Conservation (phyloP, 1,140 invertebrate species). For the Neuroterus valhalla region DNA sequence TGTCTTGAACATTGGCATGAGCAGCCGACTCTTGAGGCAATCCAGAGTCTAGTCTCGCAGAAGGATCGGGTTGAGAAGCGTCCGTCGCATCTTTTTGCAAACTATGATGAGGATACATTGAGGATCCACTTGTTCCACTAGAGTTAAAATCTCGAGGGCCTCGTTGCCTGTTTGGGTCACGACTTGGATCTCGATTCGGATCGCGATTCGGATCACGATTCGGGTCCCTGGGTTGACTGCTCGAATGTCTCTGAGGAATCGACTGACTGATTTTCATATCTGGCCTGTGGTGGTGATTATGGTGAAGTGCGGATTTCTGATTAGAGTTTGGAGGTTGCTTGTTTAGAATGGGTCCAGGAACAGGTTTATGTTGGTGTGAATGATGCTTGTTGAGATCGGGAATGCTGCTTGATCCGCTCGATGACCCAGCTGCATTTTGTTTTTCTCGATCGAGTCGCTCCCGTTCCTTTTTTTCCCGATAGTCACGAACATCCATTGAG, state of each 20-base stretch:
- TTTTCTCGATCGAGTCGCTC: constrained; percentile 69
- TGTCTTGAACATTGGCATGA: constrained; percentile 54
- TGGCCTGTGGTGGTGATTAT: constrained; percentile 69
- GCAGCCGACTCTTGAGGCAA: constrained; percentile 43
- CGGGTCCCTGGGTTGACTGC: constrained; percentile 51
- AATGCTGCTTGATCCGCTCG: constrained; percentile 33
- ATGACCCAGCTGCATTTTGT: constrained; percentile 46
- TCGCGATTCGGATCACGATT: constrained; percentile 47
- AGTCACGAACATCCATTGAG: constrained; percentile 72
- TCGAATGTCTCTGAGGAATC: constrained; percentile 60
- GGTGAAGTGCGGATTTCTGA: constrained; percentile 61
- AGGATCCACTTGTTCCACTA: constrained; percentile 16
- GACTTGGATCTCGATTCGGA: constrained; percentile 30
- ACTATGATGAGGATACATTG: constrained; percentile 7
- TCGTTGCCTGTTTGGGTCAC: constrained; percentile 59
- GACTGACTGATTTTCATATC: constrained; percentile 60
- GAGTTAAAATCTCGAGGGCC: constrained; percentile 54
- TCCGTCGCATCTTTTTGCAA: neutral
- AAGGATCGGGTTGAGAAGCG: constrained; percentile 37
- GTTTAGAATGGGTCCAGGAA: constrained; percentile 48
- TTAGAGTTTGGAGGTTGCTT: constrained; percentile 59
- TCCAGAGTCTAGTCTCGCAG: constrained; percentile 7
- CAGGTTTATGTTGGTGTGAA: constrained; percentile 60
- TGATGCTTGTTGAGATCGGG: constrained; percentile 63
- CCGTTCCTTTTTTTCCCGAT: constrained; percentile 76